A percentile compares a stretch with the other conserved stretches of the same genome.
Evolutionary conservation across 35 echinoderm and acorn worm genomes (phyloP).

Genomic region (Lytechinus variegatus): DNA sequence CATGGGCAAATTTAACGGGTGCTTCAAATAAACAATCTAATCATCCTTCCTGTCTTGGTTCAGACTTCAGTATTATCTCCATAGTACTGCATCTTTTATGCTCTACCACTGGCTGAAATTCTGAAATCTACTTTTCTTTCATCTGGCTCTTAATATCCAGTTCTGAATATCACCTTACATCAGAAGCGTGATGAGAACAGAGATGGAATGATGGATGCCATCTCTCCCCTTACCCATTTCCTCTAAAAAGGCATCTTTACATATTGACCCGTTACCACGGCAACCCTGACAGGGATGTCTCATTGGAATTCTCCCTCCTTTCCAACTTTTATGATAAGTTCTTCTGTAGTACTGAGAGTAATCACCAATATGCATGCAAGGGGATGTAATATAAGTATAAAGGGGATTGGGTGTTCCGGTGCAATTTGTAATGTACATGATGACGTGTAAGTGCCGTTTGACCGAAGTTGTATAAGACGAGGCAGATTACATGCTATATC

Average conservation of each 20-base stretch:
- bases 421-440: neutral
- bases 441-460: neutral
- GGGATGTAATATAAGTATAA: neutral
- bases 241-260: neutral
- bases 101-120: neutral
- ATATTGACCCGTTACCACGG: conserved; percentile 23
- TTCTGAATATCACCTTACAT: neutral
- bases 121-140: neutral
- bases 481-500: neutral
- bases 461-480: neutral
- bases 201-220: neutral
- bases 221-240: neutral
- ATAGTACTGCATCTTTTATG: neutral
- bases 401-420: neutral
- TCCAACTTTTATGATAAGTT: neutral
- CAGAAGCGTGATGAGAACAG: neutral
- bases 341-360: neutral
- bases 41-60: too few species aligned
- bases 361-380: conserved; percentile 39
- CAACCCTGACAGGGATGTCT: neutral
- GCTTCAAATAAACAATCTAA: too few species aligned
- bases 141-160: neutral
- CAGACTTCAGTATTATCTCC: too few species aligned
- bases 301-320: conserved; percentile 31
- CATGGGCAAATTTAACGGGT: too few species aligned